Evolutionary conservation across 2,797 vertebrate species (phyloP), one percentile per base, ranked within the genome.

Genomic region (Sebastes miniatus): DNA sequence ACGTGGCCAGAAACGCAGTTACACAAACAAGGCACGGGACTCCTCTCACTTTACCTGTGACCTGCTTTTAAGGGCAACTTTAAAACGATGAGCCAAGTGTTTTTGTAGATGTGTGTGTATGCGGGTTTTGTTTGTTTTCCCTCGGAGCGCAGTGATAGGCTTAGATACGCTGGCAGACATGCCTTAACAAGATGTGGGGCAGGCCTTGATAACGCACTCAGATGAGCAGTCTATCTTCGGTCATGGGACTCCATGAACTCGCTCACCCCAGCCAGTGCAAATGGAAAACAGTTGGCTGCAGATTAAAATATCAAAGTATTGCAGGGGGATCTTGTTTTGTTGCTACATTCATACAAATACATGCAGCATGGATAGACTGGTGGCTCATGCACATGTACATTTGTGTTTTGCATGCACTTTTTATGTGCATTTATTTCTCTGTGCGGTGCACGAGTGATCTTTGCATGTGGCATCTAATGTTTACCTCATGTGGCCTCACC

Each of bases 171-270:
- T 83, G 83, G 84, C 87, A 88, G 90, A 94, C 92, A 67, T 92
- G 94, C 89, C 91, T 88, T 88, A 87, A 94, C 93, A 93, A 90
- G 92, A 92, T 87, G 84, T 86, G 88, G 87, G 90, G 79, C 89
- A 89, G 89, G 89, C 80, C 79, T 81, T 80, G 90, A 91, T 93
- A 92, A 88, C 81, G 64, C 84, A 81, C 82, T 91, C 82, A 87
- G 87, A 92, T 89, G 87, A 89, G 88, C 76, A 77, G 83, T 87
- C 89, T 92, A 91, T 92, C 93, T 92, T 86, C 25, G 50, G 90
- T 93, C 91, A 91, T 91, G 84, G 69, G 87, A 91, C 90, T 90
- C 62, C 11, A 22, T 88, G 91, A n/a, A 92, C 92, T 68, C 57
- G 9, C 63, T 93, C 90, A 93, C 90, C 91, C 83, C 67, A 59